Evolutionary conservation across 2,888 invertebrate genomes (phyloP), one percentile per base, ranked within the genome.

Genomic region (Idaea aversata): DNA sequence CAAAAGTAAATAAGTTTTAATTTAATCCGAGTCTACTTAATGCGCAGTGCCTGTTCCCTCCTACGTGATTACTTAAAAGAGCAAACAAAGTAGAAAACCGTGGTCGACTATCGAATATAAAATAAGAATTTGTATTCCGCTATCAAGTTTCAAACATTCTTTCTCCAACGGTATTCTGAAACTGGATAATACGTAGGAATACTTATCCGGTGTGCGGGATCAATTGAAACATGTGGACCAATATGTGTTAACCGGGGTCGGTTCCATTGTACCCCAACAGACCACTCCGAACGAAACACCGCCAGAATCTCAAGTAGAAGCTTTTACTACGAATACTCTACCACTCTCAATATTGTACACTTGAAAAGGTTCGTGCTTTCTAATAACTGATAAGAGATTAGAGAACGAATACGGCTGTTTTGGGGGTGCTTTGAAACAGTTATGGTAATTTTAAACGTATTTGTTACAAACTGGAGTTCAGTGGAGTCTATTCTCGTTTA

Each of bases 171-270:
- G 57, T 47, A 64, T 67, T 67, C 61, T 38, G 59, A 66, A 67
- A 65, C 60, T 65, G 63, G 63, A 65, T 65, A 63, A 65, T 59
- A 59, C 61, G 34, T 38, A 25, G 47, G 38, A 63, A 65, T 59
- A 59, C 61, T 34, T 38, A 25, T 61, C 59, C 57, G 36, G n/a
- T 62, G 63, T 60, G 65, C 60, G 79, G 81, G 86, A 86, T 88
- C 85, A 87, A 90, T 88, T 86, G 88, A 83, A 87, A 86, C 88
- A 85, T 87, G 83, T 85, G 82, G 84, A 83, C 85, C 88, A 85
- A 88, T 89, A 88, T 87, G 86, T 88, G 88, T 87, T 87, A 88
- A 89, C 86, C 77, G 82, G 83, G 79, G 81, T 77, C 77, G 85
- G 80, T 86, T 88, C 85, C 82, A 84, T 85, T 84, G 72, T 72